phyloP scores from a whole-genome alignment of 2,113 vertebrate species.

The Ptilorrhoa leucosticta region DNA sequence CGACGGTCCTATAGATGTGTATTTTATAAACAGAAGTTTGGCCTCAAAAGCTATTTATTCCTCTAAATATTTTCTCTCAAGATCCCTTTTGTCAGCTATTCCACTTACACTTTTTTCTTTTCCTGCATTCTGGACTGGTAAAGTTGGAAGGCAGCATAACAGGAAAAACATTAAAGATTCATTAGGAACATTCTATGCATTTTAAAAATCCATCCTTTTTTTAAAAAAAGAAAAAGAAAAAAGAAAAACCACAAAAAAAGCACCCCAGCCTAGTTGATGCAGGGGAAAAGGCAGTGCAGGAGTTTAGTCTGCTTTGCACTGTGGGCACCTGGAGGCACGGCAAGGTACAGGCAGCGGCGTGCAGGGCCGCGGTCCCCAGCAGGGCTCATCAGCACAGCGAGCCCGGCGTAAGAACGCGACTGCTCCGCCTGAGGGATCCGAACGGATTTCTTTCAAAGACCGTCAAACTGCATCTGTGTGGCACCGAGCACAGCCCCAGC shows the following conservation, averaged over 20 bases:
- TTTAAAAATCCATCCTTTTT: neutral
- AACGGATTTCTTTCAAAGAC: neutral
- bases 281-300: neutral
- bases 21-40: neutral
- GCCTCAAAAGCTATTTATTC: neutral
- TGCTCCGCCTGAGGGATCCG: neutral
- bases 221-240: neutral
- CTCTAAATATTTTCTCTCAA: neutral
- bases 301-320: neutral
- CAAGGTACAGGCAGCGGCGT: fast-evolving
- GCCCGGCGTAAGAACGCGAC: fast-evolving
- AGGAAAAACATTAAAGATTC: neutral
- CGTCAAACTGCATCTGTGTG: neutral
- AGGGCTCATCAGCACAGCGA: neutral
- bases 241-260: fast-evolving
- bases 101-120: neutral
- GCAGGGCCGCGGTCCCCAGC: fast-evolving
- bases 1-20: neutral
- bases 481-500: neutral
- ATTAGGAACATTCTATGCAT: neutral
- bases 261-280: neutral
- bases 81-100: neutral
- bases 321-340: neutral
- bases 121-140: neutral
- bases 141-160: neutral